Base-by-base conservation (phyloP, 1,140 invertebrate genomes). In the Drosophila pseudoobscura region DNA sequence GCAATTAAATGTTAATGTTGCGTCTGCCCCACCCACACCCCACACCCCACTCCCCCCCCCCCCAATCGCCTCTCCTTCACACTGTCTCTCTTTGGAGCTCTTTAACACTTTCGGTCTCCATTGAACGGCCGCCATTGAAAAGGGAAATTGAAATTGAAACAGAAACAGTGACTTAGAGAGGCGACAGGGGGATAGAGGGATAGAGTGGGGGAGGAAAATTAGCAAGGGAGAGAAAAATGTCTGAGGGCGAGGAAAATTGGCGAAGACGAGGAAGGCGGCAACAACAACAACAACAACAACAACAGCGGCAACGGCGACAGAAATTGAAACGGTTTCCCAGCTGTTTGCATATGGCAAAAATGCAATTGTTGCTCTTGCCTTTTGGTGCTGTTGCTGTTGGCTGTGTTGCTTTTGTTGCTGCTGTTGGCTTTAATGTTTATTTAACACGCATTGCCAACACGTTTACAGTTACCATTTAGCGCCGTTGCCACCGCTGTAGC, bases 1-100 rank as follows among this genome's bases (percentile, higher is more conserved):
- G 78, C 78, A 88, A 87, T 87, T 87, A 87, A 87, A 82, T 88
- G 78, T 82, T 85, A 84, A 85, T 84, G 80, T 75, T 78, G 76
- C 71, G 26, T 43, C 29, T 20, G 39, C 35, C 24, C 24, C 29
- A 26, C 70, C 24, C 61, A 29, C 20, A 56, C 29, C 35, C 17
- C 35, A 26, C 45, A 15, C 53, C 26, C 58, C 39, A n/a, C 45
- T 0, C 15, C 15, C 15, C 15, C 39, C 61, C 56, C 50, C 54
- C 53, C 50, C 24, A 24, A 24, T 24, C 3, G 4, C 24, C 24
- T 50, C 74, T 26, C 50, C 64, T 17, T 20, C 64, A 41, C 60
- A 47, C 54, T 68, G 55, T 44, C 59, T 52, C 45, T 68, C 71
- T 58, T 35, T 75, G 66, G 46, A 29, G 62, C 50, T 70, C 56